Conservation (phyloP, 2,113 vertebrate genomes). For the Toxotes jaculatrix region DNA sequence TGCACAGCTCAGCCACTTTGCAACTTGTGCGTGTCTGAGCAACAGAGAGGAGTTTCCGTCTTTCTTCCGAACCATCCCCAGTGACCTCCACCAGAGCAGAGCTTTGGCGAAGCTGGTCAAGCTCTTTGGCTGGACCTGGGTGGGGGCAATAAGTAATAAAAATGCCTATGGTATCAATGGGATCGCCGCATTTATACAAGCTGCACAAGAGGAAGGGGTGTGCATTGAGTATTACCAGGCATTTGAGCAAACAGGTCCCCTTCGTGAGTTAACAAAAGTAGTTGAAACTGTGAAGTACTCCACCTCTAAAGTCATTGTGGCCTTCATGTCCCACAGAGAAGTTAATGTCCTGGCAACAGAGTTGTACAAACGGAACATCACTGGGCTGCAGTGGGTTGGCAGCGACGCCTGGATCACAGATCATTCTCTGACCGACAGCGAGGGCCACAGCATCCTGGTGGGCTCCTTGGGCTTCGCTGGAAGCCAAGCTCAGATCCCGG, state of each 20-base stretch:
- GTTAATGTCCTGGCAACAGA: slow-evolving; percentile 79
- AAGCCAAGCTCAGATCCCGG: slow-evolving; percentile 75
- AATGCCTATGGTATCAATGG: slow-evolving; percentile 85
- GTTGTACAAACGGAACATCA: slow-evolving; percentile 78
- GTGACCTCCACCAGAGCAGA: slow-evolving; percentile 84
- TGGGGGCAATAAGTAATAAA: slow-evolving; percentile 75
- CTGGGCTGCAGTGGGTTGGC: slow-evolving; percentile 83
- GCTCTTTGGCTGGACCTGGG: slow-evolving; percentile 86
- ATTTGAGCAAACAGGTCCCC: slow-evolving; percentile 58
- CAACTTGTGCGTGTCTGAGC: slow-evolving; percentile 84
- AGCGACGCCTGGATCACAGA: slow-evolving; percentile 88
- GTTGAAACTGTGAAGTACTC: slow-evolving; percentile 55
- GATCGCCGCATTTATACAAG: slow-evolving; percentile 78
- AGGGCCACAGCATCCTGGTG: slow-evolving; percentile 68
- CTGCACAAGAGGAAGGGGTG: slow-evolving; percentile 80
- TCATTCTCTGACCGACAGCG: slow-evolving; percentile 73
- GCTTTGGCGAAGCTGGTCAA: slow-evolving; percentile 83
- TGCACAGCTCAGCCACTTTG: slow-evolving; percentile 85
- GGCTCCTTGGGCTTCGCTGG: slow-evolving; percentile 84
- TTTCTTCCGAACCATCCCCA: slow-evolving; percentile 87
- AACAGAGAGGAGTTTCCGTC: slow-evolving; percentile 83
- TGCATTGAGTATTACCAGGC: slow-evolving; percentile 81
- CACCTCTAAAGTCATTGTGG: slow-evolving; percentile 82
- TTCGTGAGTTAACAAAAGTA: slow-evolving; percentile 13
- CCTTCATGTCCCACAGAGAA: slow-evolving; percentile 84